These are phyloP conservation scores for Corythornis leucogaster DNA, from an alignment of 2,797 vertebrate species.

Conservation along the genomic window DNA sequence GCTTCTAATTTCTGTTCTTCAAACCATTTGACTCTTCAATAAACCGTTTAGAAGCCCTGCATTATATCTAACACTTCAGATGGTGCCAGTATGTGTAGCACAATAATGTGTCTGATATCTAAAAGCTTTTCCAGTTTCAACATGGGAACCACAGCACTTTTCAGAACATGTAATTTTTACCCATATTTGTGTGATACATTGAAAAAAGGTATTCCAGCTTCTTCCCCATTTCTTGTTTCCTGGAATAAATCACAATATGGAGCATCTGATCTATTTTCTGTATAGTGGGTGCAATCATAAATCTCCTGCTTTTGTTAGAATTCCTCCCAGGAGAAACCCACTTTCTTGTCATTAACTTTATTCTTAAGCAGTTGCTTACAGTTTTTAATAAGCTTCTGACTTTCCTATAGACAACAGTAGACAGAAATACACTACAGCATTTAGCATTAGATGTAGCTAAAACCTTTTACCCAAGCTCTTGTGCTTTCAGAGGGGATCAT, in stretches of 20 bases:
- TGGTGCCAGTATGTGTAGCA: background rate
- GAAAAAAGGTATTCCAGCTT: background rate
- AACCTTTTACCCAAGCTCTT: background rate
- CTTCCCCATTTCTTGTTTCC: background rate
- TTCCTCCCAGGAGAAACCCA: background rate
- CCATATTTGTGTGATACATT: background rate
- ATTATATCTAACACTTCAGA: background rate
- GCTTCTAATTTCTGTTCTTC: slow-evolving; percentile 7
- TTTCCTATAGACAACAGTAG: background rate
- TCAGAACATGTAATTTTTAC: background rate
- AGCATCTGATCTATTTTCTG: background rate
- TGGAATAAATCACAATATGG: background rate
- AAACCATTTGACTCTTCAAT: background rate
- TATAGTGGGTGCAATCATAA: background rate
- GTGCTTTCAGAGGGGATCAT: background rate
- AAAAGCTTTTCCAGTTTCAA: background rate
- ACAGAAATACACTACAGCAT: background rate
- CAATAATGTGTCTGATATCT: background rate
- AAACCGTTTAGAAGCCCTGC: background rate
- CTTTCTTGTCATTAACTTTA: background rate
- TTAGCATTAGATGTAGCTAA: background rate
- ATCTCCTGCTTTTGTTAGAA: background rate
- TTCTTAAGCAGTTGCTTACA: background rate
- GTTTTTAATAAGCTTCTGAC: background rate
- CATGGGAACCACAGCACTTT: background rate